These are phyloP conservation scores for Pogonocherus hispidulus DNA, from an alignment of 2,888 invertebrate genomes.

Conservation along the genomic window DNA sequence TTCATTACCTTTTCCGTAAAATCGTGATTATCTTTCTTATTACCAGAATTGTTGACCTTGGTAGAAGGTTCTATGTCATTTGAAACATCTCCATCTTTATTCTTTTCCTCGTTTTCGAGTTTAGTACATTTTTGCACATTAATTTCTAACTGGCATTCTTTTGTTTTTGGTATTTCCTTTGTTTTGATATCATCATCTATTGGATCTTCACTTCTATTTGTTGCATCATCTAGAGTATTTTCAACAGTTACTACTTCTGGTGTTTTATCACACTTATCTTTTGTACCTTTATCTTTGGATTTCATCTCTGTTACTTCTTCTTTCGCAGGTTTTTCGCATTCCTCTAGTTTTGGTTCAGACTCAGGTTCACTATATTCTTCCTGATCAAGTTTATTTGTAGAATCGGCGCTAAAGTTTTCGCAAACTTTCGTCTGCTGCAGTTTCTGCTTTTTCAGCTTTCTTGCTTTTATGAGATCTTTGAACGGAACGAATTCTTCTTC, in stretches of 20 bases:
- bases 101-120: background rate
- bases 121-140: background rate
- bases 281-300: too few relatives aligned
- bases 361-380: background rate
- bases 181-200: background rate
- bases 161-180: background rate
- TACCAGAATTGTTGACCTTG: background rate
- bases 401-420: conserved; percentile 43
- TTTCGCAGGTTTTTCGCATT: conserved; percentile 2
- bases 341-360: conserved; percentile 24
- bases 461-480: conserved; percentile 53
- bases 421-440: conserved; percentile 42
- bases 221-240: background rate
- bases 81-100: background rate
- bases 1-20: conserved; percentile 26
- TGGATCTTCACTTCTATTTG: conserved; percentile 1
- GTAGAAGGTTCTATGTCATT: background rate
- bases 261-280: too few relatives aligned
- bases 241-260: background rate
- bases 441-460: conserved; percentile 55
- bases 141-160: conserved; percentile 9
- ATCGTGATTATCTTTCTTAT: background rate
- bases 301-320: conserved; percentile 10
- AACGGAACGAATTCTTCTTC: conserved; percentile 55
- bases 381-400: conserved; percentile 45